Percentiles rank a stretch among this genome's conserved stretches.
Conservation (phyloP, 2,888 invertebrate genomes). For the Vanessa cardui region DNA sequence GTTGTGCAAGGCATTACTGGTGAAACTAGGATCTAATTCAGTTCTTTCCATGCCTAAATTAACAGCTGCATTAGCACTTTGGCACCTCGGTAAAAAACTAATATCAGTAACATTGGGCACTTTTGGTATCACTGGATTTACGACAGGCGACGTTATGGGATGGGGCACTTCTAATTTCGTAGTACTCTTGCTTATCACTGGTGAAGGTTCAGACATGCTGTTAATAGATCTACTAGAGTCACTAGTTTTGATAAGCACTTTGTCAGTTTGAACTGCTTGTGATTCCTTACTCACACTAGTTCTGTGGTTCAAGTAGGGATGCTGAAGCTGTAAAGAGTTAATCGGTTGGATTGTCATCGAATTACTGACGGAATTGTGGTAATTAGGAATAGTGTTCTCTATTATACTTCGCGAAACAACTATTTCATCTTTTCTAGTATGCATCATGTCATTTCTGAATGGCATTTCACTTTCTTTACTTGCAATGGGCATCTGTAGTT, state of each 20-base stretch:
- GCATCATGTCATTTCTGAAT: conserved; percentile 64
- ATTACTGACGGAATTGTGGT: conserved; percentile 64
- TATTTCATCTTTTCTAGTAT: conserved; percentile 69
- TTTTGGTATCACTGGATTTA: conserved; percentile 75
- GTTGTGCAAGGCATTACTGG: conserved; percentile 60
- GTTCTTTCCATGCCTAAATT: conserved; percentile 68
- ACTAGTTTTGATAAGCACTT: conserved; percentile 60
- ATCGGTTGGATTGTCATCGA: conserved; percentile 76
- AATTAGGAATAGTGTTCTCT: conserved; percentile 65
- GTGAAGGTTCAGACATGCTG: conserved; percentile 58
- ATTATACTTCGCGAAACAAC: conserved; percentile 69
- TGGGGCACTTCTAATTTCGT: conserved; percentile 78
- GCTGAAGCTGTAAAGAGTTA: conserved; percentile 66
- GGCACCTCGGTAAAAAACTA: conserved; percentile 74
- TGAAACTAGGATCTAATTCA: conserved; percentile 65
- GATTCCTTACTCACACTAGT: conserved; percentile 67
- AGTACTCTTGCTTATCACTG: conserved; percentile 66
- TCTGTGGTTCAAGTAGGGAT: conserved; percentile 68
- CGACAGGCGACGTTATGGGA: conserved; percentile 77
- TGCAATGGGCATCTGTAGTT: conserved; percentile 54
- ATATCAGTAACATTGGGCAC: conserved; percentile 71
- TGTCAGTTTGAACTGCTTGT: conserved; percentile 73
- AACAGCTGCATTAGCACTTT: conserved; percentile 74
- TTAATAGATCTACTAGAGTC: conserved; percentile 62
- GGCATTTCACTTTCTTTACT: conserved; percentile 67